Conservation (phyloP, 2,888 invertebrate genomes). For the Meteorus cinctellus region DNA sequence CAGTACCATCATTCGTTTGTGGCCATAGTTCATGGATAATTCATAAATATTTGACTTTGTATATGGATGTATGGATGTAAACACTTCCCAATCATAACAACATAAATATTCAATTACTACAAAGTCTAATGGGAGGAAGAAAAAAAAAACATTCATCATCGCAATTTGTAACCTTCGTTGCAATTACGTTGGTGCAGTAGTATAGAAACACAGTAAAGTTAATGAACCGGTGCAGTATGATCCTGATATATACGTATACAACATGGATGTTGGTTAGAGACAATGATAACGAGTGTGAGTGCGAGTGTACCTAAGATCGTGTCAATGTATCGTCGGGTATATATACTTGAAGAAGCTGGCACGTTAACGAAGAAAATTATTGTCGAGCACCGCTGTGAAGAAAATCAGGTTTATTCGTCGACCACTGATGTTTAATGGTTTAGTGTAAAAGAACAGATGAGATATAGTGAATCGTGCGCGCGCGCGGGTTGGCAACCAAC, state of each 20-base stretch:
- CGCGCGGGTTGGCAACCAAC: constrained; percentile 2
- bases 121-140: neutral
- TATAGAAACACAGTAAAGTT: constrained; percentile 23
- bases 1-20: no score
- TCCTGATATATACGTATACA: constrained; percentile 12
- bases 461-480: constrained; percentile 28
- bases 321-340: neutral
- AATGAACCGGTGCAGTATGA: constrained; percentile 40
- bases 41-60: no score
- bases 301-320: neutral
- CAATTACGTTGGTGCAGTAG: constrained; percentile 18
- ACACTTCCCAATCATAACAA: neutral
- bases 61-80: no score
- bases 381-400: constrained; percentile 32
- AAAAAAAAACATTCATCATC: constrained; percentile 10
- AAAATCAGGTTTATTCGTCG: constrained; percentile 38
- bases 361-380: constrained; percentile 48
- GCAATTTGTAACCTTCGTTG: constrained; percentile 22
- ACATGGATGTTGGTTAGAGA: constrained; percentile 30
- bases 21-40: no score
- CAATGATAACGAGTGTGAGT: constrained; percentile 39
- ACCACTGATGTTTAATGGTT: constrained; percentile 1
- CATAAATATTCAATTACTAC: neutral
- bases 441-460: constrained; percentile 20
- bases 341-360: constrained; percentile 16